Percentiles rank a stretch among this genome's conserved stretches.
phyloP scores from a whole-genome alignment of 2,888 invertebrate genomes.

The Masnerella sp. region DNA sequence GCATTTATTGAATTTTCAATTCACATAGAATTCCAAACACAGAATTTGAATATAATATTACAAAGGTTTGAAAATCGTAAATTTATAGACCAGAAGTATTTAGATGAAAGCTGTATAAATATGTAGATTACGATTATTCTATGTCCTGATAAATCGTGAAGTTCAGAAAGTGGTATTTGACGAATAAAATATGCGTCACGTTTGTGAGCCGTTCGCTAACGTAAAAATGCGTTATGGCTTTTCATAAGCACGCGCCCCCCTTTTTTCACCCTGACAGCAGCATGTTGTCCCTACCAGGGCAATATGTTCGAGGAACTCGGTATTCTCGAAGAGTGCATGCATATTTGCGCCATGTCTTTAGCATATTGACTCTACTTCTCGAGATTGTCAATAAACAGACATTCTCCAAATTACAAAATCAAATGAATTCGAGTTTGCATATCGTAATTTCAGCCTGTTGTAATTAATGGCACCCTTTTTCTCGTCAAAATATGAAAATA shows the following conservation, averaged over 20 bases:
- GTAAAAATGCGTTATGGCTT: conserved; percentile 55
- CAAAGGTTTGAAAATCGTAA: too few species aligned
- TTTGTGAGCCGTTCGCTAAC: conserved; percentile 48
- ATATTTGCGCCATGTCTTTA: conserved; percentile 53
- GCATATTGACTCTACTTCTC: conserved; percentile 41
- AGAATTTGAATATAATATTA: too few species aligned
- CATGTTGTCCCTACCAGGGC: conserved; percentile 50
- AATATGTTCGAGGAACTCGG: conserved; percentile 55
- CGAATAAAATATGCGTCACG: conserved; percentile 51
- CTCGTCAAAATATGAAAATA: too few species aligned
- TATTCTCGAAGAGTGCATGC: conserved; percentile 53
- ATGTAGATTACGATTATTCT: conserved; percentile 33
- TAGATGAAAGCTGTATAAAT: conserved; percentile 18
- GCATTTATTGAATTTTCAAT: too few species aligned
- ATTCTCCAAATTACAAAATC: neutral
- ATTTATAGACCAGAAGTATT: conserved; percentile 26
- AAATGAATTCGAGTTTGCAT: neutral
- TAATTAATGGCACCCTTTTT: too few species aligned
- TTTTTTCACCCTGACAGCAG: conserved; percentile 47
- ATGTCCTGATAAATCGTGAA: conserved; percentile 41
- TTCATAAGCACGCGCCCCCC: conserved; percentile 58
- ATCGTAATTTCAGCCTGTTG: too few species aligned
- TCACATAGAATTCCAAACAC: too few species aligned
- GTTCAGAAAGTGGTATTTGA: conserved; percentile 48
- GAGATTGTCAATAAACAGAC: conserved; percentile 42